Evolutionary conservation across 2,113 vertebrate species (phyloP), one percentile per base, ranked within the genome.

Genomic region (Machaerirhynchus nigripectus): DNA sequence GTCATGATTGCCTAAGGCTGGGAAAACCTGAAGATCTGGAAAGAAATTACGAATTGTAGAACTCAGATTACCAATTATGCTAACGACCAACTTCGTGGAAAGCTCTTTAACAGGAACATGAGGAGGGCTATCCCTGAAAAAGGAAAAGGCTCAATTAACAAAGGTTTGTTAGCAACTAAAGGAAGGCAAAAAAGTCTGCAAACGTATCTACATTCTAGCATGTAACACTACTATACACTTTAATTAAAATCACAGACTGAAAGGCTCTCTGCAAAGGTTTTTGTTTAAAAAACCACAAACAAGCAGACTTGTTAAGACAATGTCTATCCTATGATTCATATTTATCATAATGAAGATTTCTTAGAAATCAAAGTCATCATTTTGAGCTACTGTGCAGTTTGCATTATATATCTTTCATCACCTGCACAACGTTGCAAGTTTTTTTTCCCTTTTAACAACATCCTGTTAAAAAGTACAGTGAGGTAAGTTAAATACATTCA

Each of bases 1-100:
- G 98, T 99, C 99, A 42, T 99, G 99, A 98, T 99, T 99, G 39
- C 99, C 99, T 95, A 99, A 95, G 1, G 99, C 98, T 2, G 99
- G 99, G 67, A 98, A 99, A 89, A 99, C 99, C 9, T 98, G 98
- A 74, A 99, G 92, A 88, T 98, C 96, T 87, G 99, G 99, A 95
- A 99, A 99, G 91, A 98, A 97, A 40, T 79, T 87, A 65, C 78
- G 98, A 96, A 99, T 96, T 70, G 98, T 99, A 67, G 96, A 90
- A 33, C 98, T 99, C 98, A 99, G 98, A 85, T 99, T 99, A 16
- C 97, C 89, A 92, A 99, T 98, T 37, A 99, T 98, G 90, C 97
- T 97, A 97, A 99, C 98, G 88, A 99, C 99, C 3, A 86, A 40
- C 56, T 99, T 98, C 10, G 99, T 99, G 5, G 99, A 99, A 37